phyloP scores from a whole-genome alignment of 2,888 invertebrate species.

The Phortica magna region DNA sequence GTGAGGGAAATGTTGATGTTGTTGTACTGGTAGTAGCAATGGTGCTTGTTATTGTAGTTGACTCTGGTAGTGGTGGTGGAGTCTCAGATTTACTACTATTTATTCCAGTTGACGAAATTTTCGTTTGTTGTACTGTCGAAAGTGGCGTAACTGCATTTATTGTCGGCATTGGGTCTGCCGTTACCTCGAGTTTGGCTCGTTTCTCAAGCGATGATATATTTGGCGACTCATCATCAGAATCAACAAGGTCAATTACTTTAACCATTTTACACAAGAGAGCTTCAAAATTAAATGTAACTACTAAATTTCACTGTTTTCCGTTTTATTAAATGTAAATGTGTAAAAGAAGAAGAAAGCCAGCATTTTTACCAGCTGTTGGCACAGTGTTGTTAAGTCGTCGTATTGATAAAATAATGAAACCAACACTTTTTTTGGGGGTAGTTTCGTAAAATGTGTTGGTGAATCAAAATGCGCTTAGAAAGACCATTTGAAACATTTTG shows the following conservation, averaged over 20 bases:
- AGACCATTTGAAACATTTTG: too few relatives aligned
- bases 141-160: neutral
- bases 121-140: neutral
- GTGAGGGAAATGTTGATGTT: neutral
- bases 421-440: neutral
- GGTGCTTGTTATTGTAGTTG: neutral
- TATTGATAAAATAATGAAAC: too few relatives aligned
- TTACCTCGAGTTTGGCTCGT: neutral
- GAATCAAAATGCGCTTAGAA: too few relatives aligned
- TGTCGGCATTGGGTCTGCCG: neutral
- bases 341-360: too few relatives aligned
- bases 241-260: slow-evolving; percentile 6
- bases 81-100: neutral
- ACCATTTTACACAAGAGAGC: neutral
- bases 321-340: too few relatives aligned
- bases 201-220: neutral
- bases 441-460: neutral
- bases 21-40: neutral
- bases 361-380: neutral
- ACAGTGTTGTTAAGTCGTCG: neutral
- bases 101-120: neutral
- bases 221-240: slow-evolving; percentile 13
- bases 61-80: neutral
- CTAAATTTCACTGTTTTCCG: too few relatives aligned
- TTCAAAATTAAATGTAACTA: neutral